Evolutionary conservation across 2,888 invertebrate species (phyloP).

Genomic region (Abrostola triplasia): DNA sequence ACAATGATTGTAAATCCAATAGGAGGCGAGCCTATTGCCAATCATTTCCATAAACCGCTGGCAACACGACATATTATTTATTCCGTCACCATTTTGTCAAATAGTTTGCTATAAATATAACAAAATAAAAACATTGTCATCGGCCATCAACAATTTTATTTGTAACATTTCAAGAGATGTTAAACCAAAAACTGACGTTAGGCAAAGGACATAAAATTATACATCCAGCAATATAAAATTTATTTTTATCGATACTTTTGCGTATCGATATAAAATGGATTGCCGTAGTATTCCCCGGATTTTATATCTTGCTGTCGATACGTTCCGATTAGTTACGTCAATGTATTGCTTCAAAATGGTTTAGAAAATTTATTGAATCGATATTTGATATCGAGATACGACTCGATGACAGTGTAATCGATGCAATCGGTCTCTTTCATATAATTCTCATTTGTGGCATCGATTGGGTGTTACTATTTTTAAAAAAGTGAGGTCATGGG

Average conservation of each 20-base stretch:
- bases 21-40: no score
- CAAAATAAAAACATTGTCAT: no score
- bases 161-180: neutral
- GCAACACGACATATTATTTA: no score
- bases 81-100: no score
- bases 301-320: slow-evolving; percentile 43
- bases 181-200: slow-evolving; percentile 4
- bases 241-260: slow-evolving; percentile 31
- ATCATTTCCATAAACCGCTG: no score
- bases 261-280: slow-evolving; percentile 32
- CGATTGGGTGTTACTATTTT: slow-evolving; percentile 14
- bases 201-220: slow-evolving; percentile 18
- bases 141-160: slow-evolving; percentile 29
- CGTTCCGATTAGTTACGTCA: slow-evolving; percentile 34
- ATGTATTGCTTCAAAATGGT: slow-evolving; percentile 41
- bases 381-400: slow-evolving; percentile 38
- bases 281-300: slow-evolving; percentile 42
- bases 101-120: no score
- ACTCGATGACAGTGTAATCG: slow-evolving; percentile 36
- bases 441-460: slow-evolving; percentile 19
- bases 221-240: slow-evolving; percentile 12
- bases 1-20: no score
- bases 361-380: slow-evolving; percentile 44
- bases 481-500: neutral
- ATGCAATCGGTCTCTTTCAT: slow-evolving; percentile 28